Evolutionary conservation across 2,888 invertebrate genomes (phyloP), one percentile per base, ranked within the genome.

Genomic region (Phorcus lineatus): DNA sequence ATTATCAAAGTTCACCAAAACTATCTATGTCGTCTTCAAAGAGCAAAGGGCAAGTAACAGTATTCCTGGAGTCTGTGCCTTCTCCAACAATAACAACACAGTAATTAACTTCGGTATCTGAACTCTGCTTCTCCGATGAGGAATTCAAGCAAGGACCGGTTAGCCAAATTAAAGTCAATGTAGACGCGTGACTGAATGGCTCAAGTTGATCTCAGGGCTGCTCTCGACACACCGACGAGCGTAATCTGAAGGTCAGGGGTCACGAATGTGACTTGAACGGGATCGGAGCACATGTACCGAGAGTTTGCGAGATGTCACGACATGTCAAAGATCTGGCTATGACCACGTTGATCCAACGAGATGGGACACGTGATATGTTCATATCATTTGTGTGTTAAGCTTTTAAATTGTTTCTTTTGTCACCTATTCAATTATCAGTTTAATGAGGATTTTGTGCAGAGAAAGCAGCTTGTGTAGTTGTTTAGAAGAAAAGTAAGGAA

Each of bases 301-400:
- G 62, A 62, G 62, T 62, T 62, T 28, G 28, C 62, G 62, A 62
- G 62, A 62, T 62, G 62, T 62, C 28, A 62, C 62, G 24, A 62
- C 28, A 62, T 22, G 24, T 62, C 62, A 62, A 62, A 62, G 62
- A 24, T 62, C 62, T 24, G 24, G 62, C 62, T 62, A 13, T 24
- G 62, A 28, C 28, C 62, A 62, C 62, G 62, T 28, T 62, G 16
- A 17, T 16, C 17, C 24, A 62, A 62, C 62, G 62, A 62, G 11
- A 62, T 24, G 62, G 9, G 3, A 28, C 28, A 28, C 62, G 62
- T 62, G 62, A 62, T 62, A 13, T 22, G 62, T 24, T 62, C 13
- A 13, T 62, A 28, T 24, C 28, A 28, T 62, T 62, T 62, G 62
- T 16, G 24, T 62, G 62, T 28, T 62, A 62, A 62, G 16, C 62